Base-by-base conservation (phyloP, 2,113 vertebrate genomes). In the Neoarius graeffei region DNA sequence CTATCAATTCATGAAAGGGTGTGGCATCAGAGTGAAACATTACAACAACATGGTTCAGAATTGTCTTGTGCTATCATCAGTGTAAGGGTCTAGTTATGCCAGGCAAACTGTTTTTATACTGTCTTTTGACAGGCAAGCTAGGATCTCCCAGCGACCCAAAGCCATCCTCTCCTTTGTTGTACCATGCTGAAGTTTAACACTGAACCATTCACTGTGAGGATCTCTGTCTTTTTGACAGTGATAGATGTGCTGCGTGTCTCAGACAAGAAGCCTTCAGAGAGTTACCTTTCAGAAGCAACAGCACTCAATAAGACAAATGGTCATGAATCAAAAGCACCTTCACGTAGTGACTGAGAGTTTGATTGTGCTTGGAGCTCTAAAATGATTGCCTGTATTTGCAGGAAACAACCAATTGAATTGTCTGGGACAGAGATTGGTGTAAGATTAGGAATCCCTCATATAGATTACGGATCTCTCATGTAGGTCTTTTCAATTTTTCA, bases 141-240 rank as follows among this genome's bases (percentile, higher is more conserved):
- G 66, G 62, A 85, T 83, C 27, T 69, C n/a, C 67, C 35, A 50
- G 76, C 23, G 14, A 57, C 73, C 89, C 17, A 11, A 42, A 80
- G 83, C 15, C 66, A 60, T 74, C 59, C 54, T 87, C 56, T 90
- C 76, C 76, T 86, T 73, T 88, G 80, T 88, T 81, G 81, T 19
- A 86, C 74, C 48, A 69, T 83, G 54, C 87, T 19, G 14, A 81
- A 91, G 76, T 87, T 88, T 84, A 80, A 83, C 76, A 84, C 83
- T 83, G 87, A 86, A 86, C 88, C 64, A 74, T 88, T 86, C 71
- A 30, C 82, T 57, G 56, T 80, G 88, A 85, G 82, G 71, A 86
- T 82, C 86, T 88, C 87, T 88, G 77, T 87, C 88, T 81, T 64
- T 85, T 81, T 90, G 89, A 90, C 90, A 92, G 83, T 91, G 91